Evolutionary conservation across 2,113 vertebrate genomes (phyloP), one percentile per base, ranked within the genome.

Genomic region (Illadopsis cleaveri): DNA sequence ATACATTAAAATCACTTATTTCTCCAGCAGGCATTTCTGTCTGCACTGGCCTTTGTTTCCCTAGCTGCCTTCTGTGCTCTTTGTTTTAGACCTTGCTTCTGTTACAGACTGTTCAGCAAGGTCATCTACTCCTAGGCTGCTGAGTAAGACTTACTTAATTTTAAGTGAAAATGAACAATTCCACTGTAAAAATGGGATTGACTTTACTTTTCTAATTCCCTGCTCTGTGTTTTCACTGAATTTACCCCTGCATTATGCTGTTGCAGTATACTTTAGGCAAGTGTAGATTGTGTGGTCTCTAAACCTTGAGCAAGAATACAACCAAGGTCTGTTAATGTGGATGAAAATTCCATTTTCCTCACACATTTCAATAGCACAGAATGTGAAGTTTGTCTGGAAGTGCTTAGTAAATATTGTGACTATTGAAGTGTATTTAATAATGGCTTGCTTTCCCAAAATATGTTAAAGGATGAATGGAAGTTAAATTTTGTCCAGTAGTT

Each of bases 81-180:
- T 94, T 97, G 88, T 95, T 97, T 80, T 64, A 89, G 91, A 81
- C 62, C 40, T 80, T 92, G 57, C 64, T 88, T 84, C 88, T 94
- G 75, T 82, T 92, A 69, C 44, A 71, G 44, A 31, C 54, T 87
- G 27, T 68, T 96, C 37, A 87, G 73, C 2, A 3, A 82, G 51
- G 38, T 89, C 72, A 54, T 75, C 33, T 86, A 35, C 44, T 94
- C 35, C 33, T 58, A 69, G 30, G 27, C 60, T 81, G 31, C 51
- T 10, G 20, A 75, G 25, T 25, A 60, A 57, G 28, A 30, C 30
- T 77, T 60, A 24, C 0, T 78, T 68, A 25, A 62, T 68, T 82
- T 90, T 42, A 68, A 87, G 40, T 61, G 54, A 61, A 94, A 92
- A 64, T 28, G 4, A 90, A 25, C 19, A 76, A 57, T 51, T 76